Evolutionary conservation across 2,113 vertebrate genomes (phyloP), one percentile per base, ranked within the genome.

Genomic region (Prunella fulvescens): DNA sequence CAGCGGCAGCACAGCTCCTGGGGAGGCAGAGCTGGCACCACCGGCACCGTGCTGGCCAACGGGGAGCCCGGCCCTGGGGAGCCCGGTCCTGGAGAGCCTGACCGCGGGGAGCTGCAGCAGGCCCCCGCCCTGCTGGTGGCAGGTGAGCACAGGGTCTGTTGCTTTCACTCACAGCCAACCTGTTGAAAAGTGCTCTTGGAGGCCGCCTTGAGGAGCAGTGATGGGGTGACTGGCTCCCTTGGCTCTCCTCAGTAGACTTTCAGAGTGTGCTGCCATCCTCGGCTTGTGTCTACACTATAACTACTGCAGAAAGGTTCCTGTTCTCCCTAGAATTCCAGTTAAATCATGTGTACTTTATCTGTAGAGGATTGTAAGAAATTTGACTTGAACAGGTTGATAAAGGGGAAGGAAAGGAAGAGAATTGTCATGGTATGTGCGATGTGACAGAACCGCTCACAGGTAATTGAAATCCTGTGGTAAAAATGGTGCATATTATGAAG

Each of bases 1-100:
- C 97, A 44, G 42, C 19, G 91, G 37, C 97, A 88, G 88, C 96
- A 72, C 23, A 73, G 40, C 84, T 85, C 65, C 50, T 77, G 86
- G 81, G 96, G 93, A 4, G 96, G 93, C 67, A 97, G 95, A 72
- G 91, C 95, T 7, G 31, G 47, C 11, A 29, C 92, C 4, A 23
- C 82, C 8, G 90, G 83, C 14, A 42, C 65, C n/a, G 93, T 54
- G 19, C 69, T 98, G 64, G 69, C 94, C 17, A 98, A 98, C 0
- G 97, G 98, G 6, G n/a, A 50, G 57, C 13, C n/a, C n/a, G n/a
- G n/a, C n/a, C n/a, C n/a, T n/a, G 37, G 26, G 2, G 25, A 51
- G 19, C 10, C 47, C 2, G 35, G 19, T 19, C 48, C 1, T 0
- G 26, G n/a, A 1, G n/a, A 39, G 56, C 11, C 47, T 2, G 14